These are phyloP conservation scores for Casuarius casuarius DNA, from an alignment of 2,113 vertebrate species.

Conservation along the genomic window DNA sequence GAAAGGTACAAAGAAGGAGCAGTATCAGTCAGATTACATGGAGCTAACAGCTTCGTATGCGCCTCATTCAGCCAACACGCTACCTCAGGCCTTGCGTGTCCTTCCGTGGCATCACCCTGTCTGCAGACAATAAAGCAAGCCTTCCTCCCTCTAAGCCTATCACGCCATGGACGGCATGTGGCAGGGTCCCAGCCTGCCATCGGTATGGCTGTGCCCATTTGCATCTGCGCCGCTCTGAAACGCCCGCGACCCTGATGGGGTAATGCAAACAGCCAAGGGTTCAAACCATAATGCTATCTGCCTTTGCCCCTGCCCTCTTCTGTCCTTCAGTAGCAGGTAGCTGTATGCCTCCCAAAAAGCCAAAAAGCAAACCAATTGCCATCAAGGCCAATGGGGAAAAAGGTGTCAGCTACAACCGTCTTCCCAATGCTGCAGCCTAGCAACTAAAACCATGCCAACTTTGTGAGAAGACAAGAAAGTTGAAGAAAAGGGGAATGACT, in stretches of 20 bases:
- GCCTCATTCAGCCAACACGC: background rate
- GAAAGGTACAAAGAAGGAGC: background rate
- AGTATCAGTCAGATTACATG: background rate
- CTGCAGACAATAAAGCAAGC: background rate
- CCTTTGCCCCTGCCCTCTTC: background rate
- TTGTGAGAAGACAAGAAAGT: background rate
- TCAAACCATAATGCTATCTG: background rate
- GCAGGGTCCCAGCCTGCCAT: background rate
- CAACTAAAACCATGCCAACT: background rate
- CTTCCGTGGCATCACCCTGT: fast-evolving
- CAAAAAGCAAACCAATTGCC: background rate
- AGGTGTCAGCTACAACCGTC: background rate
- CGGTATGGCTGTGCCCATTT: background rate
- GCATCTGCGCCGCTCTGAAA: background rate
- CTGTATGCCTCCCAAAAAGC: background rate
- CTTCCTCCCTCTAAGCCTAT: background rate
- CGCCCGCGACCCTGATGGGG: background rate
- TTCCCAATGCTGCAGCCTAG: background rate
- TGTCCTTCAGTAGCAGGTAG: background rate
- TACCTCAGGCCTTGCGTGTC: background rate
- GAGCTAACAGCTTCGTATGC: background rate
- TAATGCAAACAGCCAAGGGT: background rate
- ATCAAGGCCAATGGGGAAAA: background rate
- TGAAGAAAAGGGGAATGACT: background rate
- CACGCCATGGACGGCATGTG: fast-evolving